Percentiles rank a stretch among this genome's conserved stretches.
Evolutionary conservation across 37 sponge, comb jelly and placozoan species (phyloP).

Genomic region (Chondrosia reniformis): DNA sequence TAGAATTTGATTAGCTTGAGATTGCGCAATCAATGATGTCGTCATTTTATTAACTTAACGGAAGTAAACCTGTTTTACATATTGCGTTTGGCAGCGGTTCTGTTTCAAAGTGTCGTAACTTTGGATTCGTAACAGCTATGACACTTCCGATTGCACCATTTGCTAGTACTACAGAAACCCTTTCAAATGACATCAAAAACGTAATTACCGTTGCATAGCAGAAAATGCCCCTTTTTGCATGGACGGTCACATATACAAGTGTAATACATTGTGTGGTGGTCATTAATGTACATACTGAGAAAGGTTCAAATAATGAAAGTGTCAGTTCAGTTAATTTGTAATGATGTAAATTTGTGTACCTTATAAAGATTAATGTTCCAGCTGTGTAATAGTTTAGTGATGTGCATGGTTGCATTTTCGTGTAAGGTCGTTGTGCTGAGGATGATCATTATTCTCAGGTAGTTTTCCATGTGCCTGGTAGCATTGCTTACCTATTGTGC

Average conservation of each 20-base stretch:
- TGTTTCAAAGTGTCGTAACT: no score
- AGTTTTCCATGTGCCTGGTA: slow-evolving; percentile 3
- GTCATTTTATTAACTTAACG: no score
- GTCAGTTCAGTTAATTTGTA: not conserved
- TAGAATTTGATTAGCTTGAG: not conserved
- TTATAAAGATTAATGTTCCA: not conserved
- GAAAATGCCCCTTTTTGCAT: no score
- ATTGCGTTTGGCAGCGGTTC: no score
- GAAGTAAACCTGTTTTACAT: no score
- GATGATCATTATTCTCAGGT: not conserved
- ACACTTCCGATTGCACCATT: no score
- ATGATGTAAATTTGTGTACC: not conserved
- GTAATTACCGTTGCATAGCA: not conserved
- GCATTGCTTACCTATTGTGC: not conserved
- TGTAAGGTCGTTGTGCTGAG: not conserved
- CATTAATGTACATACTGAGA: not conserved
- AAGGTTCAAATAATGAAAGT: not conserved
- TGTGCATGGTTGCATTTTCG: slow-evolving; percentile 3
- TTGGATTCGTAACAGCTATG: no score
- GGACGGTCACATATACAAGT: no score
- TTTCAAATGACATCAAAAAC: not conserved
- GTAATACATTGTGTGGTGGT: not conserved
- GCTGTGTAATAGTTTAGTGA: slow-evolving; percentile 2
- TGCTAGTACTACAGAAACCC: no score
- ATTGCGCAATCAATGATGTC: not conserved